Percentiles rank a stretch among this genome's conserved stretches.
Evolutionary conservation across 2,797 vertebrate genomes (phyloP).

Genomic region (Philypnodon macrostomus): DNA sequence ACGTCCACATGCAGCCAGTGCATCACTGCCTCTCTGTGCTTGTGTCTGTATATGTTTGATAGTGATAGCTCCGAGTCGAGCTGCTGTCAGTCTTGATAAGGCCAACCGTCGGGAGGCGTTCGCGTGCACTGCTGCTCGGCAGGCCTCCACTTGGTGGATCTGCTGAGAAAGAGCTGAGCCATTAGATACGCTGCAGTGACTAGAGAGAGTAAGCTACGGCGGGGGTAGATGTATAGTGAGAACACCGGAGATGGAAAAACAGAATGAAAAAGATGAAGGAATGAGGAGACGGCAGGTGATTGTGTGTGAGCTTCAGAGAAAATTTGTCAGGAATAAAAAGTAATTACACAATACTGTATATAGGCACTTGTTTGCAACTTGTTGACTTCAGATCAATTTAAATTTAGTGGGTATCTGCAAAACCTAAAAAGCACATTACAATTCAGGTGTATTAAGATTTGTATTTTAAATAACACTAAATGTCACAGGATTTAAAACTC

Average conservation of each 20-base stretch:
- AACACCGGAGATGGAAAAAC: slow-evolving; percentile 22
- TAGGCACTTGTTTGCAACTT: too few relatives aligned
- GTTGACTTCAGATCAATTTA: too few relatives aligned
- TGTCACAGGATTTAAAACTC: too few relatives aligned
- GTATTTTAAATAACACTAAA: too few relatives aligned
- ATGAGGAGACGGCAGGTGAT: slow-evolving; percentile 24
- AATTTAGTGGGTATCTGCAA: too few relatives aligned
- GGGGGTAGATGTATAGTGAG: slow-evolving; percentile 36
- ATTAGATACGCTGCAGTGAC: slow-evolving; percentile 73
- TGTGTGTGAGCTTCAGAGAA: slow-evolving; percentile 10
- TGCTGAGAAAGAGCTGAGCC: slow-evolving; percentile 60
- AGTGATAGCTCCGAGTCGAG: slow-evolving; percentile 27
- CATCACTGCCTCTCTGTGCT: slow-evolving; percentile 9
- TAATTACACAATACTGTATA: too few relatives aligned
- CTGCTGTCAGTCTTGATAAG: slow-evolving; percentile 58
- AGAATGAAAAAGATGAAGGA: slow-evolving; percentile 11
- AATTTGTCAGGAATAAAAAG: slow-evolving; percentile 20
- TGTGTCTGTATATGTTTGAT: slow-evolving; percentile 21
- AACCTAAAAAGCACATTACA: too few relatives aligned
- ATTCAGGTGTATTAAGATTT: too few relatives aligned
- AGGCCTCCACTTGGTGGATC: slow-evolving; percentile 56
- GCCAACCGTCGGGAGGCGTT: slow-evolving; percentile 39
- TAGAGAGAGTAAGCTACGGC: slow-evolving; percentile 38
- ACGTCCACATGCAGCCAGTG: slow-evolving; percentile 6
- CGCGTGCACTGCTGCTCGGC: slow-evolving; percentile 35